phyloP scores from a whole-genome alignment of 1,140 invertebrate genomes.

The Trachelipus rathkii region DNA sequence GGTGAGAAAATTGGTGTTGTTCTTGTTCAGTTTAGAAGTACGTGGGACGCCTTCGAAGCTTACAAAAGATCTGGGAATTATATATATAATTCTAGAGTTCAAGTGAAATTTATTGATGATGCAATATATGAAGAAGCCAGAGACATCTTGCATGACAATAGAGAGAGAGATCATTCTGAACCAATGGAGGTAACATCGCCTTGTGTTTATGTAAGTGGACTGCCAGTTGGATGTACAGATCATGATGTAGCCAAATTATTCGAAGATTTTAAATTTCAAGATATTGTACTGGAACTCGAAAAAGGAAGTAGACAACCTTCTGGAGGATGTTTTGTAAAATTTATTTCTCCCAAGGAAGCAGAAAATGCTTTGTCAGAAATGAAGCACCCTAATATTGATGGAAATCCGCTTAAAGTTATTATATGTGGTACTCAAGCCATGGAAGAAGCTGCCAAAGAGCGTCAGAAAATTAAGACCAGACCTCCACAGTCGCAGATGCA shows the following conservation, averaged over 20 bases:
- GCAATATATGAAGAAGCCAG: constrained; percentile 34
- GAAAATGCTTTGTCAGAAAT: constrained; percentile 4
- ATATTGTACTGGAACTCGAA: constrained; percentile 36
- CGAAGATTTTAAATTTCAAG: constrained; percentile 30
- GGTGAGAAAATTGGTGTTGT: constrained; percentile 73
- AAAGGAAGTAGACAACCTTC: constrained; percentile 29
- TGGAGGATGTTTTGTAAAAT: constrained; percentile 32
- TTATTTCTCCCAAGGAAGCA: constrained; percentile 33
- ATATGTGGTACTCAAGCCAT: constrained; percentile 26
- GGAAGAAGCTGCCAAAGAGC: constrained; percentile 18
- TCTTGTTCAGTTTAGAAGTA: constrained; percentile 67
- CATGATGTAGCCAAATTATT: constrained; percentile 38
- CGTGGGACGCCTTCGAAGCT: constrained; percentile 52
- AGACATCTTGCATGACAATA: constrained; percentile 19
- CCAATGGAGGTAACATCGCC: background rate
- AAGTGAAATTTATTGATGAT: constrained; percentile 34
- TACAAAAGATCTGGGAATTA: constrained; percentile 33
- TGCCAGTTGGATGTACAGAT: constrained; percentile 35
- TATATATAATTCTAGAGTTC: constrained; percentile 33
- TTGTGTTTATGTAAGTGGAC: constrained; percentile 33
- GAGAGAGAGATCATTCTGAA: background rate
- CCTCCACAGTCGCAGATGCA: background rate
- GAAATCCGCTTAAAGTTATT: constrained; percentile 24
- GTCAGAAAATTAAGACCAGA: background rate
- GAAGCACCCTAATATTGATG: constrained; percentile 28